Evolutionary conservation across 2,797 vertebrate genomes (phyloP).

Genomic region (Accipiter superciliosus): DNA sequence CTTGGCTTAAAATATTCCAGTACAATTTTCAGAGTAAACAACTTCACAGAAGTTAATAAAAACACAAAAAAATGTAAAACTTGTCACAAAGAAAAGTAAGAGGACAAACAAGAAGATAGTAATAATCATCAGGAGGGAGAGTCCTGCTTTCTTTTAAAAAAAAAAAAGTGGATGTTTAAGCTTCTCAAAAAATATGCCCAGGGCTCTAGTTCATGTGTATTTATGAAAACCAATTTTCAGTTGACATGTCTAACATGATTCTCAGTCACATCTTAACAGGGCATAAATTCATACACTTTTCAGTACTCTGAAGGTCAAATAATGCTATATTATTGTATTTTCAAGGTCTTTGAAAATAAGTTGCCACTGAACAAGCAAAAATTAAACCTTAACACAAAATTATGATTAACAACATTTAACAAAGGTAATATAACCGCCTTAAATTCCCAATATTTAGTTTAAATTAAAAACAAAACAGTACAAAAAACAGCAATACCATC

Average conservation of each 20-base stretch:
- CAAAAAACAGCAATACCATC: slow-evolving; percentile 76
- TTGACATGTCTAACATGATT: slow-evolving; percentile 52
- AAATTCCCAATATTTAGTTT: slow-evolving; percentile 73
- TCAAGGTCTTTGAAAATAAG: slow-evolving; percentile 72
- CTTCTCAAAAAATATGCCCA: slow-evolving; percentile 52
- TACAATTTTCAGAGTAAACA: slow-evolving; percentile 91
- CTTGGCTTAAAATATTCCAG: slow-evolving; percentile 87
- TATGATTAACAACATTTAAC: slow-evolving; percentile 75
- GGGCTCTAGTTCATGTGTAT: slow-evolving; percentile 27
- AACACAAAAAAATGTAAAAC: slow-evolving; percentile 75
- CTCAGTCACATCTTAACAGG: slow-evolving; percentile 72
- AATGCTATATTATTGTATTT: slow-evolving; percentile 72
- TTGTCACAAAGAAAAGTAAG: slow-evolving; percentile 71
- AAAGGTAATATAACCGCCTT: slow-evolving; percentile 71
- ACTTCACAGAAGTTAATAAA: slow-evolving; percentile 98
- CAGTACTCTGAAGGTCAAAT: slow-evolving; percentile 73
- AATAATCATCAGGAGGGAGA: slow-evolving; percentile 67
- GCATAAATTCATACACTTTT: slow-evolving; percentile 67
- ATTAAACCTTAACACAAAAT: slow-evolving; percentile 75
- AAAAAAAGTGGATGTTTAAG: slow-evolving; percentile 59
- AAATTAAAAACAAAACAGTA: slow-evolving; percentile 75
- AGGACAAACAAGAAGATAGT: slow-evolving; percentile 59
- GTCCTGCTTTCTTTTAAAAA: slow-evolving; percentile 63
- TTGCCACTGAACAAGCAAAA: slow-evolving; percentile 73
- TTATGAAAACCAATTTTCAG: slow-evolving; percentile 62